Percentiles rank a stretch among this genome's conserved stretches.
These are phyloP conservation scores for Leptinotarsa juncta DNA, from an alignment of 2,888 invertebrate genomes.

Conservation along the genomic window DNA sequence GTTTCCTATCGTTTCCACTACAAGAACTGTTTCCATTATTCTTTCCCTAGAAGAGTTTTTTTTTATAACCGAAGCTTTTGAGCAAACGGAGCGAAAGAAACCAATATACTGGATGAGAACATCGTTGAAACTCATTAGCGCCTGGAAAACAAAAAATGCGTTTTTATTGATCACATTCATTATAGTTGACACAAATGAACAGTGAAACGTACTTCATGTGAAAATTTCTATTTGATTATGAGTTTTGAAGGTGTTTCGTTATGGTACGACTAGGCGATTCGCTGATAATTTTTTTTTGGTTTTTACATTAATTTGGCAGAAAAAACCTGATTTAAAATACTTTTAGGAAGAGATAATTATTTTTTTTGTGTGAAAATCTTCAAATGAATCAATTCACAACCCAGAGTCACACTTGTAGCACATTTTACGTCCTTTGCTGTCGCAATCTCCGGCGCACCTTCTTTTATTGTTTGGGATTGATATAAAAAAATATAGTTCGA, in stretches of 20 bases:
- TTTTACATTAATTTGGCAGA: too few relatives aligned
- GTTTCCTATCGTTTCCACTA: too few relatives aligned
- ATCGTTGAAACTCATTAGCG: neutral
- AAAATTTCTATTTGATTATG: neutral
- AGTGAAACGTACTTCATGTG: neutral
- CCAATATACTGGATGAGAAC: too few relatives aligned
- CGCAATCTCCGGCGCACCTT: too few relatives aligned
- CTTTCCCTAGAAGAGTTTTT: too few relatives aligned
- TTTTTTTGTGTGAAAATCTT: neutral
- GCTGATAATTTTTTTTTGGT: neutral
- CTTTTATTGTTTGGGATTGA: too few relatives aligned
- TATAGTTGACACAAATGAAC: neutral
- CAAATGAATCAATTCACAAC: constrained; percentile 3
- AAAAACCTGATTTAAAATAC: too few relatives aligned
- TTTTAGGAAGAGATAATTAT: too few relatives aligned
- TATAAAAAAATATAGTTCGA: too few relatives aligned
- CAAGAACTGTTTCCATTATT: too few relatives aligned
- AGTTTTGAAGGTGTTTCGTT: constrained; percentile 12
- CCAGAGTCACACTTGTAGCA: constrained; percentile 15
- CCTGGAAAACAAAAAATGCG: constrained; percentile 3
- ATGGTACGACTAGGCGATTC: constrained; percentile 3
- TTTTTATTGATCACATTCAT: neutral
- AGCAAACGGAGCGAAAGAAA: too few relatives aligned
- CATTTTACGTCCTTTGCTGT: constrained; percentile 1
- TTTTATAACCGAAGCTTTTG: too few relatives aligned